Percentiles rank a stretch among this genome's conserved stretches.
phyloP scores from a whole-genome alignment of 2,888 invertebrate species.

The Sinelater perroti region DNA sequence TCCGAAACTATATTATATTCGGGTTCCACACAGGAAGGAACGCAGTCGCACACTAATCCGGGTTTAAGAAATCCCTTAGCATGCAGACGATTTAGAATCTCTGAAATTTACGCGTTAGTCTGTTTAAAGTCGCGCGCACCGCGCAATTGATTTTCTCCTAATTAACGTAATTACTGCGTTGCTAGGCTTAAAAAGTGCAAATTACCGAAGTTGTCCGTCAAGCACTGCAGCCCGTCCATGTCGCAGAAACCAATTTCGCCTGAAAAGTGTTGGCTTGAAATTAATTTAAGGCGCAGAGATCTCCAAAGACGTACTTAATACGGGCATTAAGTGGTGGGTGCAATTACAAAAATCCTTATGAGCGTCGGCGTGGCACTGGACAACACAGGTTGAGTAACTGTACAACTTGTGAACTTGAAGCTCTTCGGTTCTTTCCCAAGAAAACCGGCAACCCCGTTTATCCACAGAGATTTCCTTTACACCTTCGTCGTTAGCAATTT shows the following conservation, averaged over 20 bases:
- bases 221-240: constrained; percentile 65
- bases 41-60: constrained; percentile 65
- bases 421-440: constrained; percentile 62
- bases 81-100: constrained; percentile 59
- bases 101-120: constrained; percentile 47
- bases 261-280: constrained; percentile 47
- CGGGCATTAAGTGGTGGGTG: constrained; percentile 70
- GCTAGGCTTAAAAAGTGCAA: background rate
- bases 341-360: constrained; percentile 68
- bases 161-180: constrained; percentile 20
- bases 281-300: too few species aligned
- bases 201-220: constrained; percentile 61
- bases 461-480: constrained; percentile 62
- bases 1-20: constrained; percentile 64
- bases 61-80: constrained; percentile 59
- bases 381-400: constrained; percentile 68
- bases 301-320: constrained; percentile 64
- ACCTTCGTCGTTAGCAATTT: constrained; percentile 68
- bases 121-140: too few species aligned
- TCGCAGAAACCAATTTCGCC: constrained; percentile 62
- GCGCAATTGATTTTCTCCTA: too few species aligned
- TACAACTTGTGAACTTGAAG: constrained; percentile 64
- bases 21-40: constrained; percentile 69
- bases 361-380: constrained; percentile 66
- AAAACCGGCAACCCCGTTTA: constrained; percentile 67